phyloP scores from a whole-genome alignment of 1,140 invertebrate species.

The Hyles vespertilio region DNA sequence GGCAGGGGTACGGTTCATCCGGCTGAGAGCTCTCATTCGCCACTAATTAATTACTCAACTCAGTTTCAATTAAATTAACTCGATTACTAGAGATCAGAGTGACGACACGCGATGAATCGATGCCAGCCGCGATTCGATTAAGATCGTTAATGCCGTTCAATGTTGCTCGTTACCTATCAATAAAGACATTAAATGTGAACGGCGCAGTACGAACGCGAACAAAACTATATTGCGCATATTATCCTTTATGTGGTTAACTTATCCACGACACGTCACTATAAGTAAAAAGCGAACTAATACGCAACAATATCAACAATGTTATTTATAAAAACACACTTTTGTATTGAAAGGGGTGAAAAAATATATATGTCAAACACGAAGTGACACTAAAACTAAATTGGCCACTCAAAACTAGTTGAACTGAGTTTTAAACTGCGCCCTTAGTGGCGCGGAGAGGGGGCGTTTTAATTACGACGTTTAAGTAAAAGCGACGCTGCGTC shows the following conservation, averaged over 20 bases:
- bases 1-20: slow-evolving; percentile 37
- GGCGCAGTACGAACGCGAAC: not conserved
- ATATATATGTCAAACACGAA: slow-evolving; percentile 52
- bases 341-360: slow-evolving; percentile 8
- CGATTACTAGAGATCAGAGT: slow-evolving; percentile 41
- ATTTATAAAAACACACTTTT: not conserved
- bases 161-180: slow-evolving; percentile 59
- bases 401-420: slow-evolving; percentile 67
- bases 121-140: slow-evolving; percentile 56
- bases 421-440: slow-evolving; percentile 67
- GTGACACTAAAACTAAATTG: slow-evolving; percentile 67
- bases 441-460: slow-evolving; percentile 46
- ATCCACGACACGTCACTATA: no score
- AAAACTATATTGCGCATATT: no score
- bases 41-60: slow-evolving; percentile 72
- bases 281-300: no score
- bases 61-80: slow-evolving; percentile 69
- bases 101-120: slow-evolving; percentile 64
- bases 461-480: slow-evolving; percentile 74
- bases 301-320: not conserved
- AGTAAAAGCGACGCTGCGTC: slow-evolving; percentile 70
- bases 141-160: slow-evolving; percentile 69
- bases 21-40: slow-evolving; percentile 54
- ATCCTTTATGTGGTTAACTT: no score
- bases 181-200: slow-evolving; percentile 54